A percentile compares a stretch with the other conserved stretches of the same genome.
Evolutionary conservation across 2,113 vertebrate species (phyloP).

Genomic region (Thymallus thymallus): DNA sequence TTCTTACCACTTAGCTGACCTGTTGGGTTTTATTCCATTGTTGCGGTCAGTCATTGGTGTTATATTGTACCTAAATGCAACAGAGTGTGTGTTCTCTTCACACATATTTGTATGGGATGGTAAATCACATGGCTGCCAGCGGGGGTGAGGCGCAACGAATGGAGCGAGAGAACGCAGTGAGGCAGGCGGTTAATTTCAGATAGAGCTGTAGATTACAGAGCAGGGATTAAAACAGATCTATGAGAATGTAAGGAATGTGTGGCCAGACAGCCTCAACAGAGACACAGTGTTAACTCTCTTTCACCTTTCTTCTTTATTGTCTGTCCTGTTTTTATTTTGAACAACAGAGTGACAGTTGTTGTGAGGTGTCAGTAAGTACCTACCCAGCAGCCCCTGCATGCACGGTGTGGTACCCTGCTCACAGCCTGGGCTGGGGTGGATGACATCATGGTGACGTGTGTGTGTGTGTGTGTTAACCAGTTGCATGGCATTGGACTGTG

Average conservation of each 20-base stretch:
- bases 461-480: constrained; percentile 37
- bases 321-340: constrained; percentile 56
- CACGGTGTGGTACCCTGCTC: constrained; percentile 38
- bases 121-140: constrained; percentile 33
- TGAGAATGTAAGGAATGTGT: constrained; percentile 42
- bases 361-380: constrained; percentile 80
- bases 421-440: constrained; percentile 23
- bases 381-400: constrained; percentile 43
- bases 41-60: not conserved
- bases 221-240: constrained; percentile 37
- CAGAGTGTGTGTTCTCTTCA: constrained; percentile 23
- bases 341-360: constrained; percentile 71
- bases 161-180: constrained; percentile 15
- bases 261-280: not conserved
- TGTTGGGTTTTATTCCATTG: not conserved
- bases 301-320: constrained; percentile 18
- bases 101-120: constrained; percentile 15
- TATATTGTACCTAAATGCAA: not conserved
- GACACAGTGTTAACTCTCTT: constrained; percentile 13
- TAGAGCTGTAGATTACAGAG: constrained; percentile 40
- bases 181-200: constrained; percentile 51
- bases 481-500: constrained; percentile 43
- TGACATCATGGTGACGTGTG: constrained; percentile 31
- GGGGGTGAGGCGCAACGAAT: constrained; percentile 5
- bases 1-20: not conserved